Percentiles rank a stretch among this genome's conserved stretches.
Evolutionary conservation across 2,113 vertebrate species (phyloP).

Genomic region (Bubo scandiacus): DNA sequence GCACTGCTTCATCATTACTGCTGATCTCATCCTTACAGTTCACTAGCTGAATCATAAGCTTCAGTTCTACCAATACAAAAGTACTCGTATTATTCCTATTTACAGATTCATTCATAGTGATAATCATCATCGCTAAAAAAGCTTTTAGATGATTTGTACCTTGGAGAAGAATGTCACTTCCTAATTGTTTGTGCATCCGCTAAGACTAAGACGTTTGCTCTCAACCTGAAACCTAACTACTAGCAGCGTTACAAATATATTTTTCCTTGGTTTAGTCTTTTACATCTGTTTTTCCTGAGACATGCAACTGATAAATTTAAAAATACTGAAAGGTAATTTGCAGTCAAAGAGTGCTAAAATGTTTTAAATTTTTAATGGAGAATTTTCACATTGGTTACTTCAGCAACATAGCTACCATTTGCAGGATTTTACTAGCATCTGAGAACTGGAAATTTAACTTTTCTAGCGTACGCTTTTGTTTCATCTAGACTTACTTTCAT

Average conservation of each 20-base stretch:
- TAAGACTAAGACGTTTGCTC: not conserved
- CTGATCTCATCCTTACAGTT: not conserved
- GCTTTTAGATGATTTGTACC: not conserved
- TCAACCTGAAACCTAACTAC: not conserved
- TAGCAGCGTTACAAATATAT: not conserved
- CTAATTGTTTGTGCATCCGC: not conserved
- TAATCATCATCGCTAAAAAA: not conserved
- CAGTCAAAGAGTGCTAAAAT: not conserved
- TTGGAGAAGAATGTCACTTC: not conserved
- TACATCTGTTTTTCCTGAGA: not conserved
- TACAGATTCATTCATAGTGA: not conserved
- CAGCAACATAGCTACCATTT: not conserved
- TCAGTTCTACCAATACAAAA: not conserved
- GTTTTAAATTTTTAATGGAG: not conserved
- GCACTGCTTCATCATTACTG: not conserved
- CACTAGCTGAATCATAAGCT: not conserved
- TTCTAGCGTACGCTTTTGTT: too few relatives aligned
- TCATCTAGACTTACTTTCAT: not conserved
- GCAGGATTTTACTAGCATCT: not conserved
- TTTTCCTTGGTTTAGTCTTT: not conserved
- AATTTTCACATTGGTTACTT: not conserved
- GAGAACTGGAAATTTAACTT: not conserved
- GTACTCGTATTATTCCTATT: not conserved
- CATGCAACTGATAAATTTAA: not conserved
- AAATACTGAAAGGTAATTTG: not conserved